A percentile compares a stretch with the other conserved stretches of the same genome.
These are phyloP conservation scores for Drosophila lowei DNA, from an alignment of 1,140 invertebrate species.

Conservation along the genomic window DNA sequence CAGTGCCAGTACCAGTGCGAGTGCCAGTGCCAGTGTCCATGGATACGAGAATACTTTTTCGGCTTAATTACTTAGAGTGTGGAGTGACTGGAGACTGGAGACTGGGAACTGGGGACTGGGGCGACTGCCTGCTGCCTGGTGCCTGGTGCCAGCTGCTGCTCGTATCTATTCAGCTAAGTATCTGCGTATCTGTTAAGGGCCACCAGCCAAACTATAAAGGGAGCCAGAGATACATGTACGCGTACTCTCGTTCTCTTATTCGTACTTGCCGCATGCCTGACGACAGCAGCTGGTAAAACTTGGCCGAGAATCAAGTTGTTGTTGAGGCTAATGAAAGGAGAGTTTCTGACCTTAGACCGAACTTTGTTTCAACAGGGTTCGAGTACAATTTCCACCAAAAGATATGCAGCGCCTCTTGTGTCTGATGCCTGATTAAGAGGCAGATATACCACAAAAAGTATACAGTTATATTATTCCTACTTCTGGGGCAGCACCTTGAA, in stretches of 20 bases:
- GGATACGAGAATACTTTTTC: conserved; percentile 61
- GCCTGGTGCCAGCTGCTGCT: too few relatives aligned
- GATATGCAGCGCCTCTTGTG: too few relatives aligned
- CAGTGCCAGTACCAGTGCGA: not conserved
- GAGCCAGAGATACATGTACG: conserved; percentile 21
- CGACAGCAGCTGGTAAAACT: conserved; percentile 18
- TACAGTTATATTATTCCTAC: too few relatives aligned
- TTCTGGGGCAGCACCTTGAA: too few relatives aligned
- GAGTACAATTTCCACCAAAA: too few relatives aligned
- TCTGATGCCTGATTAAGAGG: too few relatives aligned
- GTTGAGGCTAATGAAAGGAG: conserved; percentile 18
- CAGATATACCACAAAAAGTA: too few relatives aligned
- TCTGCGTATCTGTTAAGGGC: conserved; percentile 28
- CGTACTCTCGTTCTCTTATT: not conserved
- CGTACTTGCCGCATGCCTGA: not conserved
- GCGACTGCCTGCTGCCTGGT: too few relatives aligned
- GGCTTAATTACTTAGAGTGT: conserved; percentile 58
- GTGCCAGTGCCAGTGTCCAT: not conserved
- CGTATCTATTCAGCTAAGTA: conserved; percentile 4
- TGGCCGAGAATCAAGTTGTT: conserved; percentile 4
- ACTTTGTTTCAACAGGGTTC: too few relatives aligned
- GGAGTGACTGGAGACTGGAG: not conserved
- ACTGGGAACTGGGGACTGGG: not conserved
- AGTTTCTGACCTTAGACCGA: not conserved
- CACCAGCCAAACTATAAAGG: conserved; percentile 39